phyloP scores from a whole-genome alignment of 2,113 vertebrate species.

The Dinomys branickii region DNA sequence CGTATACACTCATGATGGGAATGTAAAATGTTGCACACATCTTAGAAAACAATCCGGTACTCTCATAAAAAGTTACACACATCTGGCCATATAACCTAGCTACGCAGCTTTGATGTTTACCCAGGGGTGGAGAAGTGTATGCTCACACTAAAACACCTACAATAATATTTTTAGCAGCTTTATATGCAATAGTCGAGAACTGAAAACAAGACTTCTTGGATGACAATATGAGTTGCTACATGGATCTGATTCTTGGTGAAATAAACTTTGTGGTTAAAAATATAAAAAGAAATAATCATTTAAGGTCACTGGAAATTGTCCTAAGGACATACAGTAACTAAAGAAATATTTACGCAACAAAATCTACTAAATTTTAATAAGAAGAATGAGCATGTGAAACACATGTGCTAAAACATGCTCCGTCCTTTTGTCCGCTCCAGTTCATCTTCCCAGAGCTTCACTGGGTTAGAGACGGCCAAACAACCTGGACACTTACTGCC shows the following conservation, averaged over 20 bases:
- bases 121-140: neutral
- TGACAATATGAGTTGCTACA: neutral
- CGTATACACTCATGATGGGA: neutral
- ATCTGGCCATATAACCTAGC: neutral
- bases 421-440: neutral
- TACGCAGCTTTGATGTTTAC: neutral
- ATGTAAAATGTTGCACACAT: neutral
- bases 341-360: neutral
- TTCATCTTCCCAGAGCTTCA: neutral
- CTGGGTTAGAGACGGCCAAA: neutral
- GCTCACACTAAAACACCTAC: neutral
- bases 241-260: neutral
- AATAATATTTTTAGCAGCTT: neutral
- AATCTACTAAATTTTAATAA: neutral
- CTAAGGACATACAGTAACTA: neutral
- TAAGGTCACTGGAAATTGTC: conserved; percentile 21
- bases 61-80: neutral
- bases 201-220: neutral
- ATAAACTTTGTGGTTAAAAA: neutral
- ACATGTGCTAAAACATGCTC: neutral
- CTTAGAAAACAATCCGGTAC: neutral
- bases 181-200: neutral
- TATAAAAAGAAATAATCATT: neutral
- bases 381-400: neutral
- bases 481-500: rapidly evolving